Percentiles rank a stretch among this genome's conserved stretches.
Evolutionary conservation across 2,888 invertebrate species (phyloP).

Genomic region (Clusia tigrina): DNA sequence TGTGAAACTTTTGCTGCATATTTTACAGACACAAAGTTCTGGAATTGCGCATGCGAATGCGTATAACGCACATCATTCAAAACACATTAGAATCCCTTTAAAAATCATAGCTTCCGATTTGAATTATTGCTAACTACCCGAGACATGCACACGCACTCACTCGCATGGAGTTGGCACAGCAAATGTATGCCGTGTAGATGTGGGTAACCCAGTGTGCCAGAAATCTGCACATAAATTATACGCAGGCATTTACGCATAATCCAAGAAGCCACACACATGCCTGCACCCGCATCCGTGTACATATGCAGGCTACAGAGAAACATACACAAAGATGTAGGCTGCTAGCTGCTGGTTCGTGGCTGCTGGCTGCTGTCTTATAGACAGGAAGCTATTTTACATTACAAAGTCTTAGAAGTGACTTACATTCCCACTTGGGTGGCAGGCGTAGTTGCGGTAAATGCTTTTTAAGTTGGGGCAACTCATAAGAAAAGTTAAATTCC

Average conservation of each 20-base stretch:
- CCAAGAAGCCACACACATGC: slow-evolving; percentile 3
- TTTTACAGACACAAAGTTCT: background rate
- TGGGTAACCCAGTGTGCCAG: slow-evolving; percentile 4
- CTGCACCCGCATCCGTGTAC: background rate
- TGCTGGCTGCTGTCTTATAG: too few species aligned
- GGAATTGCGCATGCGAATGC: background rate
- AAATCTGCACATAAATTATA: slow-evolving; percentile 8
- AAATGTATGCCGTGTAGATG: background rate
- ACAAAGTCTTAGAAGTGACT: background rate
- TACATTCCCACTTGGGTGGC: background rate
- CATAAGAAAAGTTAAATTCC: slow-evolving; percentile 4
- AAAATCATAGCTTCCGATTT: background rate
- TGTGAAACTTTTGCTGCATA: too few species aligned
- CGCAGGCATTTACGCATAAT: slow-evolving; percentile 4
- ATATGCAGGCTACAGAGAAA: background rate
- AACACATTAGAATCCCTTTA: slow-evolving; percentile 1
- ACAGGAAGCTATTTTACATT: background rate
- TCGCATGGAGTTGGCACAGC: background rate
- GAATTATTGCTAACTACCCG: background rate
- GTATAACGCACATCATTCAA: background rate
- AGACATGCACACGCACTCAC: background rate
- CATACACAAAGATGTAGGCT: background rate
- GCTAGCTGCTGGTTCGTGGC: too few species aligned
- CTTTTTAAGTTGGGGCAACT: background rate
- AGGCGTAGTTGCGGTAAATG: background rate